Base-by-base conservation (phyloP, 2,797 vertebrate species). In the Cossypha caffra region DNA sequence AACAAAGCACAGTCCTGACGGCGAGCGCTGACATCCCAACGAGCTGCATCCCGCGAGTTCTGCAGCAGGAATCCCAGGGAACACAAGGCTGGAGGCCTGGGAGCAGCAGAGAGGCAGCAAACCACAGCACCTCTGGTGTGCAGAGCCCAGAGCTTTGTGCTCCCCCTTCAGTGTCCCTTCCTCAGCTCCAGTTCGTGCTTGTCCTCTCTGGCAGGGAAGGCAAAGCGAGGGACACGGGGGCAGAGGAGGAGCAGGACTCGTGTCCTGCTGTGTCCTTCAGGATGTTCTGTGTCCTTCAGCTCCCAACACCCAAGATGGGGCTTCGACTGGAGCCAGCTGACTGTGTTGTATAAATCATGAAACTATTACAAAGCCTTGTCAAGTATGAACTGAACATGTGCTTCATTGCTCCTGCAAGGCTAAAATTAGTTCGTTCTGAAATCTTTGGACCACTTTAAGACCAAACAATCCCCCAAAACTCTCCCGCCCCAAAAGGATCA, bases 341-440 rank as follows among this genome's bases (percentile, higher is more conserved):
- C 86, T 54, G 89, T 35, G 7, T 2, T 15, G 73, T 54, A 23
- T 73, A 54, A 90, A 77, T 72, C 85, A 68, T 1, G 18, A 62
- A 78, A 48, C 75, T 73, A 17, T 51, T 50, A 12, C 15, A 90
- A 93, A 93, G 86, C 95, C 86, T 86, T 59, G 69, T 88, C 73
- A 58, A 93, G 91, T 67, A 67, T 40, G 82, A 67, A 74, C 94
- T 92, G 20, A 59, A 83, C 48, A 1, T 18, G 90, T 66, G 96
- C 95, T 94, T 88, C 85, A 7, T 24, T 5, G 52, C 31, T 77
- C 93, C 95, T 90, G 62, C 45, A 93, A 96, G 94, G 96, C 96
- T 87, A 90, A 91, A 47, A 92, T 97, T 58, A 96, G 92, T 93
- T 96, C 81, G 7, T 95, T 97, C 97, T 96, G 96, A 96, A 97